Conservation (phyloP, 2,113 vertebrate species). For the Cebus imitator region DNA sequence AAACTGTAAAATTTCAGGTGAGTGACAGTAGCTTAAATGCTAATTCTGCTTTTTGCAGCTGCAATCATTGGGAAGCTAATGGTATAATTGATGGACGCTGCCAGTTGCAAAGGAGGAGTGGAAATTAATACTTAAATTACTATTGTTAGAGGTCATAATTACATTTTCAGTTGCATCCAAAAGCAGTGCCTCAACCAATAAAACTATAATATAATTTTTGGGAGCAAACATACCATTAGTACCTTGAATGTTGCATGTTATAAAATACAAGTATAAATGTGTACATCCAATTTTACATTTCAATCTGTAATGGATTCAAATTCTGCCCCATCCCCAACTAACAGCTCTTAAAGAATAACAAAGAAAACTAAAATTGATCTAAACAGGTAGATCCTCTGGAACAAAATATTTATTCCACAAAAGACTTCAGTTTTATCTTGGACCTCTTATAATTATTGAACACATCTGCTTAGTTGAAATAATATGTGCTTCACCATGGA, state of each 20-base stretch:
- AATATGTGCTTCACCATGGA: neutral
- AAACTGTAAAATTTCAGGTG: slow-evolving; percentile 89
- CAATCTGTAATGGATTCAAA: neutral
- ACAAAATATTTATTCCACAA: neutral
- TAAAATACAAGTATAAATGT: slow-evolving; percentile 29
- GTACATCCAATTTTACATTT: neutral
- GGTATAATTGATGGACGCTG: slow-evolving; percentile 93
- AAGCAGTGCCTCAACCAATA: slow-evolving; percentile 10
- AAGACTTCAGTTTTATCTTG: slow-evolving; percentile 8
- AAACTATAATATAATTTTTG: neutral
- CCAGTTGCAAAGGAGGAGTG: slow-evolving; percentile 92
- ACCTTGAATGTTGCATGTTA: neutral
- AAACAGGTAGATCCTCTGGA: neutral
- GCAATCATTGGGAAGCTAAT: slow-evolving; percentile 91
- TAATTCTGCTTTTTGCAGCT: slow-evolving; percentile 91
- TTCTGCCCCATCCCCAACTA: neutral
- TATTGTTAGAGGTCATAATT: slow-evolving; percentile 88
- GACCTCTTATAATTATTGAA: neutral
- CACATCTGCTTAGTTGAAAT: neutral
- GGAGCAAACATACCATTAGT: neutral
- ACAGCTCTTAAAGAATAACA: neutral
- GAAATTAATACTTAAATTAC: slow-evolving; percentile 94
- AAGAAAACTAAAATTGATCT: neutral
- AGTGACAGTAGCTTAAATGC: slow-evolving; percentile 90
- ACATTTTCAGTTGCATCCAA: slow-evolving; percentile 70